These are phyloP conservation scores for Meiosimyza decipiens DNA, from an alignment of 2,888 invertebrate species.

Conservation along the genomic window DNA sequence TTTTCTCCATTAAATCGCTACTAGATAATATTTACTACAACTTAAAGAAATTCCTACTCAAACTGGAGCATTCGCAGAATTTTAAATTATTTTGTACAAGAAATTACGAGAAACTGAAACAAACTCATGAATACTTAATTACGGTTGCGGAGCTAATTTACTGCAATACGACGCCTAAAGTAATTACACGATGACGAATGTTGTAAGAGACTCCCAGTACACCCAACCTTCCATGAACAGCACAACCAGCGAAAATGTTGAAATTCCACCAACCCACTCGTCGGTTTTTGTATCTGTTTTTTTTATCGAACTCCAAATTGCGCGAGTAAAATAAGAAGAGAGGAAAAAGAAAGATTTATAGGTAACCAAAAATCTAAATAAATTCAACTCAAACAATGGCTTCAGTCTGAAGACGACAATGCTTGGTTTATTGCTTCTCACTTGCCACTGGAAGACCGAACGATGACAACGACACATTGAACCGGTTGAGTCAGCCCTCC, in stretches of 20 bases:
- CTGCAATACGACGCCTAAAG: constrained; percentile 23
- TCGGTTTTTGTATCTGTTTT: neutral
- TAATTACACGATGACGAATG: constrained; percentile 30
- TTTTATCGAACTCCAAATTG: neutral
- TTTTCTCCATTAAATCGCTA: too few species aligned
- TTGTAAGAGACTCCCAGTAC: constrained; percentile 2
- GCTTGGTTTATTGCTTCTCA: constrained; percentile 3
- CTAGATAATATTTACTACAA: too few species aligned
- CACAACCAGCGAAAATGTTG: neutral
- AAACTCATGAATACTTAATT: constrained; percentile 31
- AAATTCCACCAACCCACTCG: constrained; percentile 10
- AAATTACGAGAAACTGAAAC: constrained; percentile 7
- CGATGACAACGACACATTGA: neutral
- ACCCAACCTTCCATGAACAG: too few species aligned
- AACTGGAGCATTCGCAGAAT: too few species aligned
- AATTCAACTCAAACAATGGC: neutral
- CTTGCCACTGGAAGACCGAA: constrained; percentile 3
- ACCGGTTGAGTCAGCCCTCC: constrained; percentile 16
- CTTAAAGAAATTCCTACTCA: too few species aligned
- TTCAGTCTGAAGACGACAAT: too few species aligned
- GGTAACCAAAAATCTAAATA: neutral
- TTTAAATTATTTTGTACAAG: neutral
- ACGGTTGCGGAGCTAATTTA: constrained; percentile 20
- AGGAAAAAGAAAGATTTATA: neutral
- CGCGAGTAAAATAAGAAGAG: neutral